phyloP scores from a whole-genome alignment of 2,113 vertebrate genomes.

The Mus pahari region DNA sequence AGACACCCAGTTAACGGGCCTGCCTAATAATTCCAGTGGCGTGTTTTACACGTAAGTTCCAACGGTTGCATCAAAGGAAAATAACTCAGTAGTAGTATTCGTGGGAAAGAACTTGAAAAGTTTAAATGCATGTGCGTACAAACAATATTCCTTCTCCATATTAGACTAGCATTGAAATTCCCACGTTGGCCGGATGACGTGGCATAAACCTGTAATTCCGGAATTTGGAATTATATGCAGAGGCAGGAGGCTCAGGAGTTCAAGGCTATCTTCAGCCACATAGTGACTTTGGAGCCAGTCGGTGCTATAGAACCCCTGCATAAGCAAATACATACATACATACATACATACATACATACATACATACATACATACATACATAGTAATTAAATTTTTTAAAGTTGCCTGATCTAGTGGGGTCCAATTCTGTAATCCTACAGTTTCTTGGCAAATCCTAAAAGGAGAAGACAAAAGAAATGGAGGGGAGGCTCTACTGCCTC shows the following conservation, averaged over 20 bases:
- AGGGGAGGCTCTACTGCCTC: not conserved
- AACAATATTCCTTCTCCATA: not conserved
- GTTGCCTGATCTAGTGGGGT: not conserved
- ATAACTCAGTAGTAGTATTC: slow-evolving; percentile 8
- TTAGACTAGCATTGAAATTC: not conserved
- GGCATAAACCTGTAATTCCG: not conserved
- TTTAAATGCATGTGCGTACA: not conserved
- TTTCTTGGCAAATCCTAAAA: slow-evolving; percentile 26
- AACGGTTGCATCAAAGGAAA: not conserved
- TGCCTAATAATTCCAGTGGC: slow-evolving; percentile 59
- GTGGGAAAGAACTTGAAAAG: slow-evolving; percentile 14
- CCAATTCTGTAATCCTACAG: not conserved
- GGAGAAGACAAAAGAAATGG: slow-evolving; percentile 33
- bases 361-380: not conserved
- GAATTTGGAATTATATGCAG: not conserved
- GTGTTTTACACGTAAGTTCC: slow-evolving; percentile 9
- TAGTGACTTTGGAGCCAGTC: not conserved
- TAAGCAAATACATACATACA: not conserved
- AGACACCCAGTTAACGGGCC: slow-evolving; percentile 62
- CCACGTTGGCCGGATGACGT: not conserved
- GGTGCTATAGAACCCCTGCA: not conserved
- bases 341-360: no score
- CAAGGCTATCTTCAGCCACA: not conserved
- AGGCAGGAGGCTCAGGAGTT: not conserved
- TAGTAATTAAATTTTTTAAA: not conserved